phyloP scores from a whole-genome alignment of 2,797 vertebrate species.

The Hemitrygon akajei region DNA sequence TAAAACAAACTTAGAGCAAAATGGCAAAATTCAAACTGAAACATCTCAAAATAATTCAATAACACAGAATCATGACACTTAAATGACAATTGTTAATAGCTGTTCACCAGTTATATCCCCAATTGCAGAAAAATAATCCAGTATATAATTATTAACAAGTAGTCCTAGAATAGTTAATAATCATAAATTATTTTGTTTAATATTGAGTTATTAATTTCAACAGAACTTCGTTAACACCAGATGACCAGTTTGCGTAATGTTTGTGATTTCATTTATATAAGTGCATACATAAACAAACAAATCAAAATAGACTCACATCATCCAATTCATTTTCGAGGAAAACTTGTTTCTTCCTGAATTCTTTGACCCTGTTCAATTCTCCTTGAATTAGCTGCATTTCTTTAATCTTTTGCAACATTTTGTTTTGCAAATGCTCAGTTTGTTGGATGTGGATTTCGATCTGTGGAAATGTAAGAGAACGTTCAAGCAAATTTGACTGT shows the following conservation, averaged over 20 bases:
- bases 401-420: conserved; percentile 58
- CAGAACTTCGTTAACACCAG: neutral
- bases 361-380: conserved; percentile 63
- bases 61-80: neutral
- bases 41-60: neutral
- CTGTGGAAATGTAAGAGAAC: conserved; percentile 46
- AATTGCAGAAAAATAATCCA: neutral
- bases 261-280: neutral
- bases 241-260: neutral
- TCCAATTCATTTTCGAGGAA: conserved; percentile 73
- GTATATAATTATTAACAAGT: too few relatives aligned
- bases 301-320: conserved; percentile 53
- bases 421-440: conserved; percentile 64
- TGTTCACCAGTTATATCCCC: neutral
- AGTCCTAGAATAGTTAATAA: neutral
- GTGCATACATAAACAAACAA: conserved; percentile 29
- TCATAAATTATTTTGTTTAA: neutral
- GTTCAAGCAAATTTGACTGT: neutral
- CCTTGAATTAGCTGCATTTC: conserved; percentile 68
- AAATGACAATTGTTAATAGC: neutral
- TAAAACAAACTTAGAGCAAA: neutral
- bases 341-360: conserved; percentile 62
- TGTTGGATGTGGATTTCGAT: conserved; percentile 54
- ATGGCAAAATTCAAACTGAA: neutral
- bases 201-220: neutral